Conservation (phyloP, 1,140 invertebrate genomes). For the Brachionus calyciflorus region DNA sequence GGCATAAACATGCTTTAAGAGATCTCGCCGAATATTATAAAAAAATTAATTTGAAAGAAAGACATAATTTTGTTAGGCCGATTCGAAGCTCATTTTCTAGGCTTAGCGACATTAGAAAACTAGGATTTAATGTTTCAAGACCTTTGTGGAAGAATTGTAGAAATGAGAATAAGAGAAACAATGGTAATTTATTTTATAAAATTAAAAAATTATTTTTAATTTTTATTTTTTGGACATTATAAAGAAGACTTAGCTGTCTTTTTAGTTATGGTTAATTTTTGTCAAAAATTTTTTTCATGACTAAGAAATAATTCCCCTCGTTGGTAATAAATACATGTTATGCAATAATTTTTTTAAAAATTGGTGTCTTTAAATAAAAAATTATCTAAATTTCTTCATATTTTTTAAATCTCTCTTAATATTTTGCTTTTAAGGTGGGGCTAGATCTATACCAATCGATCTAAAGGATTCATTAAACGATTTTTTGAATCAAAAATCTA, state of each 20-base stretch:
- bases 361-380: too few species aligned
- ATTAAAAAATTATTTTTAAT: too few species aligned
- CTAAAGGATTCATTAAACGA: not conserved
- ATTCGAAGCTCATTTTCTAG: not conserved
- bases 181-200: not conserved
- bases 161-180: conserved; percentile 3
- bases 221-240: too few species aligned
- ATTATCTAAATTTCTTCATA: too few species aligned
- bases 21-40: not conserved
- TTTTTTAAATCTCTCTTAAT: too few species aligned
- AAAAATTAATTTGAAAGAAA: not conserved
- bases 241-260: too few species aligned
- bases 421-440: not conserved
- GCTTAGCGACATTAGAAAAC: not conserved
- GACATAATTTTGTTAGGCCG: not conserved
- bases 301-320: too few species aligned
- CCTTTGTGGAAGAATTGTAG: not conserved
- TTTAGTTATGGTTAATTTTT: too few species aligned
- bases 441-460: not conserved
- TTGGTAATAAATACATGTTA: too few species aligned
- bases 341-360: not conserved
- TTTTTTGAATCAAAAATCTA: not conserved
- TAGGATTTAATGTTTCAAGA: not conserved
- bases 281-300: too few species aligned
- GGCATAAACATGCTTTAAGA: conserved; percentile 4